Percentiles rank a stretch among this genome's conserved stretches.
Conservation (phyloP, 92 coral and sea anemone species). For the Desmophyllum pertusum region DNA sequence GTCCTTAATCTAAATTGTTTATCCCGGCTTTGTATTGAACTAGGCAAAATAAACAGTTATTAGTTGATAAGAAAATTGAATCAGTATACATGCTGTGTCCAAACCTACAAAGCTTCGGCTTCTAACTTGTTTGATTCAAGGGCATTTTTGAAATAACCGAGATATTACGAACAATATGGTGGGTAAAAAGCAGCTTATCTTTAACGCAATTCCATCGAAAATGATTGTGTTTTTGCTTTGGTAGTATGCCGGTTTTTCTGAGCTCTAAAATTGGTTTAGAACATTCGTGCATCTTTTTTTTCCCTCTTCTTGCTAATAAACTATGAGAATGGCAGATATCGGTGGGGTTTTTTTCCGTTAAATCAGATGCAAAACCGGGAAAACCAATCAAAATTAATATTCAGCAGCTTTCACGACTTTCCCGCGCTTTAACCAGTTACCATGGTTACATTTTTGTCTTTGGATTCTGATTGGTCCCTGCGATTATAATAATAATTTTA, state of each 20-base stretch:
- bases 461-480: no score
- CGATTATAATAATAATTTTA: no score
- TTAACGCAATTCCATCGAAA: neutral
- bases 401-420: no score
- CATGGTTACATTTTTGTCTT: no score
- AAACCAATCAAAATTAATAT: no score
- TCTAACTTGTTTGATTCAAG: neutral
- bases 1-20: neutral
- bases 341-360: no score
- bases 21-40: neutral
- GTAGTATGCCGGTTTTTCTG: neutral
- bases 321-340: neutral
- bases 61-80: conserved; percentile 21
- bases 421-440: no score
- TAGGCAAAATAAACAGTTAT: conserved; percentile 30
- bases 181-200: neutral
- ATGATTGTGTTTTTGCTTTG: neutral
- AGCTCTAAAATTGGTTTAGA: neutral
- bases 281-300: neutral
- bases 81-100: neutral
- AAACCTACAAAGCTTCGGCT: neutral
- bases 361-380: no score
- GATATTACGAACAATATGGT: neutral
- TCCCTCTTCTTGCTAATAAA: no score
- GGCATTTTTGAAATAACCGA: neutral